Base-by-base conservation (phyloP, 2,888 invertebrate genomes). In the Pollenia angustigena region DNA sequence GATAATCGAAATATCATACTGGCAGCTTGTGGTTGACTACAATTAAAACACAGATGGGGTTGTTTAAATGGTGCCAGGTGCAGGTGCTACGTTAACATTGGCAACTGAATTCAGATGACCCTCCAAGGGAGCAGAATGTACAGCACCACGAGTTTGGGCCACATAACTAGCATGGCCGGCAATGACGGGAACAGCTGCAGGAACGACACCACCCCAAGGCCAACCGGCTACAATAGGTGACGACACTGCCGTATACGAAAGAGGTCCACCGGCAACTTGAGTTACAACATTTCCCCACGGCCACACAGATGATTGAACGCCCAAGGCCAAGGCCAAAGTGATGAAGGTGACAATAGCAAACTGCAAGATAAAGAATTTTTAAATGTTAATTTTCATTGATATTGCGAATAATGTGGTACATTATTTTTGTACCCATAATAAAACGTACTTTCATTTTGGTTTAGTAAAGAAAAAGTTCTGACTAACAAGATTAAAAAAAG, bases 61-160 rank as follows among this genome's bases (percentile, higher is more conserved):
- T 18, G 54, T 2, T 82, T 87, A 88, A 52, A 68, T 56, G 42
- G 86, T 87, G 40, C 86, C 88, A 10, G 88, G 87, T 48, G 88
- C 87, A 10, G 89, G 85, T 23, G 88, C 87, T 9, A 88, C 71
- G 58, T 85, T 85, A 3, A 85, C 72, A 46, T 81, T 85, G 4
- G 85, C 81, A 11, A 86, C 85, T 2, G 82, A 82, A 18, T 76
- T 69, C 7, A 82, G 48, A 16, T 82, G 85, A 40, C 85, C 85
- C 0, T 68, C 82, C 79, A 86, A 75, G 9, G 85, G 82, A 52
- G 85, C 85, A 50, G 85, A 18, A 16, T 85, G 85, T 2, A 85
- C 48, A 69, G 85, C 85, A 46, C 82, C 85, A 58, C 79, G 79
- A n/a, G 82, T 86, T 50, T 86, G 48, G 9, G 85, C 85, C 8